Base-by-base conservation (phyloP, 2,888 invertebrate species). In the Metallyticus violacea region DNA sequence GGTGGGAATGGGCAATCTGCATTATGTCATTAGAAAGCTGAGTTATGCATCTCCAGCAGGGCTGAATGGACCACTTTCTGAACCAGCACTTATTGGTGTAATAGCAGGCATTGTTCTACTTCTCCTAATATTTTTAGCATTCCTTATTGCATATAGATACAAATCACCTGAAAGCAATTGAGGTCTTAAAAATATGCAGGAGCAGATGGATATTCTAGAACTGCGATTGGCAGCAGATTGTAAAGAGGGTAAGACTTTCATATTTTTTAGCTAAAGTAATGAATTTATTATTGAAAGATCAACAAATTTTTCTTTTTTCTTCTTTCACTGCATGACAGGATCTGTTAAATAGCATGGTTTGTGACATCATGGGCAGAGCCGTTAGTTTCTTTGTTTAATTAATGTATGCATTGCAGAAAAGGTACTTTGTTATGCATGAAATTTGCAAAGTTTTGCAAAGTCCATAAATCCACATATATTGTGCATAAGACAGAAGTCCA, bases 151-250 rank as follows among this genome's bases (percentile, higher is more conserved):
- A 86, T 99, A 99, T 93, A 95, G 97, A 89, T 95, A 98, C 90
- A 99, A 99, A 92, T 98, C 98, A 78, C 98, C 98, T 79, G 98
- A 99, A 92, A 99, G 98, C 91, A 97, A 97, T 92, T 95, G 99
- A 88, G 99, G 99, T 87, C 94, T 99, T 90, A 99, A 99, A 91
- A 98, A 98, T 92, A 98, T 99, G 98, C 99, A 99, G 93, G 99
- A 99, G 91, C 99, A 99, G 93, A 99, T 99, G 99, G 99, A 99
- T 93, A 98, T 98, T 90, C 93, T 99, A 90, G 99, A 99, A 91
- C 93, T 98, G 90, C 94, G 98, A 88, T 99, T 99, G 88, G 99
- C 99, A 79, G 98, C 98, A 85, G 99, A 99, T 92, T 99, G 99
- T 92, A 99, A 99, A 92, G 97, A 97, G 92, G 91, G 91, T 91